Evolutionary conservation across 2,113 vertebrate genomes (phyloP), one percentile per base, ranked within the genome.

Genomic region (Geococcyx californianus): DNA sequence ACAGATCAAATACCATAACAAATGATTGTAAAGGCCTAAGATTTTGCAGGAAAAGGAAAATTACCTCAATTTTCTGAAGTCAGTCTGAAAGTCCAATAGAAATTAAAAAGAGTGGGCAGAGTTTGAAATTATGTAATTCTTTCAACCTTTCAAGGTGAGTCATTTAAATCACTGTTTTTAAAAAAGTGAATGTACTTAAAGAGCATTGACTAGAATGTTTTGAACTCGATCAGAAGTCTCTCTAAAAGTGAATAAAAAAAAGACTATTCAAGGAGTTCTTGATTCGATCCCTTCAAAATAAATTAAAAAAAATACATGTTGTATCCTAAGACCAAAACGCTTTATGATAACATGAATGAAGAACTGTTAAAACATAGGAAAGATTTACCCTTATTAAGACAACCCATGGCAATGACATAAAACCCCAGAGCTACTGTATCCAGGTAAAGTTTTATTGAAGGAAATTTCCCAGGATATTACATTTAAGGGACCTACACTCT

Each of bases 141-240:
- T 92, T 69, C 55, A 88, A 42, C 29, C 20, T 77, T 89, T 95
- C 58, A 76, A 94, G 79, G 58, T 60, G 55, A 94, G 68, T 77
- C 8, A 68, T 70, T 68, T 64, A 51, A 79, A 91, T 83, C 4
- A 45, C n/a, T 44, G 6, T 58, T 87, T 63, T 75, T 6, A 0
- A 5, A 55, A 87, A 90, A 85, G 16, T 40, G 58, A 83, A 44
- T 58, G 40, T 19, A 66, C 40, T 82, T 60, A 75, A 5, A 56
- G 8, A 77, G 24, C 56, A 59, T 52, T 75, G 38, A 63, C 44
- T 62, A 59, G 25, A 66, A 62, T 29, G 31, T 70, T 92, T 92
- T 72, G 56, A 78, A 68, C 29, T 40, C 68, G 49, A 59, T 45
- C 25, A 49, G 89, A 95, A 84, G 9, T 28, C 14, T 73, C n/a